These are phyloP conservation scores for Altica lythri DNA, from an alignment of 2,888 invertebrate species.

Conservation along the genomic window DNA sequence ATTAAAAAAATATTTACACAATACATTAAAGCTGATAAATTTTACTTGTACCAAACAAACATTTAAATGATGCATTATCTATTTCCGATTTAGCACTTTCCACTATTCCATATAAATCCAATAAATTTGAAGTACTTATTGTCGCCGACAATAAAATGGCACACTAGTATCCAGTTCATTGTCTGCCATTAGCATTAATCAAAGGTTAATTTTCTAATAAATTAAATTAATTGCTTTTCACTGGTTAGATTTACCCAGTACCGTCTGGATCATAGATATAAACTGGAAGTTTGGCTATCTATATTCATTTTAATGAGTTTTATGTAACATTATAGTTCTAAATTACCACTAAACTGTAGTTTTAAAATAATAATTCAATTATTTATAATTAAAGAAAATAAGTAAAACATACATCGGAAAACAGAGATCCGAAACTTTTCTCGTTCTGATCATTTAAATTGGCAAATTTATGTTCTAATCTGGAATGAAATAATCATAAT, in stretches of 20 bases:
- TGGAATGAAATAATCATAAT: too few species aligned
- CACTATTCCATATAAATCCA: background rate
- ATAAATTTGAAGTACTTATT: conserved; percentile 4
- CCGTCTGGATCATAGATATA: conserved; percentile 8
- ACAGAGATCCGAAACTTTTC: too few species aligned
- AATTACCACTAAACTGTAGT: too few species aligned
- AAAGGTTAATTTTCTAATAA: conserved; percentile 22
- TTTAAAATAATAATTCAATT: too few species aligned
- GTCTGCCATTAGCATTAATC: conserved; percentile 19
- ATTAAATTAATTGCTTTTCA: conserved; percentile 17
- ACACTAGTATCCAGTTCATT: conserved; percentile 13
- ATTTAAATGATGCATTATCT: too few species aligned
- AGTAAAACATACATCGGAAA: too few species aligned
- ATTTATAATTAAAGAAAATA: too few species aligned
- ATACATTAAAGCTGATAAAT: too few species aligned
- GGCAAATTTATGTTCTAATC: too few species aligned
- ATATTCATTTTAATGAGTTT: background rate
- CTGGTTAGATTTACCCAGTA: conserved; percentile 9
- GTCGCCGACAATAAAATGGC: conserved; percentile 2
- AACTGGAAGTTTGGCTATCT: background rate
- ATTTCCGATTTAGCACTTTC: background rate
- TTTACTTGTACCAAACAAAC: too few species aligned
- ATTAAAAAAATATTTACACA: too few species aligned
- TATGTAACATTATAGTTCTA: background rate
- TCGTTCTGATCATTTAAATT: too few species aligned